These are phyloP conservation scores for Sinopyrophorus schimmeli DNA, from an alignment of 2,888 invertebrate genomes.

Conservation along the genomic window DNA sequence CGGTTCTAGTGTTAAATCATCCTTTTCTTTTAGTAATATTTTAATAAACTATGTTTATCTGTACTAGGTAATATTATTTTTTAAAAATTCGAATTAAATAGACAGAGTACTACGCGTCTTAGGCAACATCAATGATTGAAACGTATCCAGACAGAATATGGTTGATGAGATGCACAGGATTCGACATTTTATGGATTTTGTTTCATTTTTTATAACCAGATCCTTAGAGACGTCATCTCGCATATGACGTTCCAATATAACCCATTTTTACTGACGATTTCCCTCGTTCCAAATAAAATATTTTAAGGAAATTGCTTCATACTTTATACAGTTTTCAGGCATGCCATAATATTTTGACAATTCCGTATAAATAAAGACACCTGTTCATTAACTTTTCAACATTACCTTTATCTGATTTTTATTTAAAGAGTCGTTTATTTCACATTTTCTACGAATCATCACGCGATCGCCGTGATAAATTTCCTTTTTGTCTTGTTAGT, in stretches of 20 bases:
- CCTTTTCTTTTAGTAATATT: too few relatives aligned
- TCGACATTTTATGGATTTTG: conserved; percentile 50
- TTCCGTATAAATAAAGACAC: conserved; percentile 38
- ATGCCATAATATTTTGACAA: conserved; percentile 31
- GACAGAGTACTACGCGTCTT: too few relatives aligned
- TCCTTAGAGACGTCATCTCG: conserved; percentile 37
- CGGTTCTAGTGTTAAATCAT: too few relatives aligned
- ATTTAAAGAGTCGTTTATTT: too few relatives aligned
- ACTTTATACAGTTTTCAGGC: conserved; percentile 25
- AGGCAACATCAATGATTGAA: conserved; percentile 15
- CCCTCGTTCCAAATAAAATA: conserved; percentile 32
- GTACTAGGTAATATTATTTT: too few relatives aligned
- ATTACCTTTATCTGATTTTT: conserved; percentile 38
- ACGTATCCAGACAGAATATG: conserved; percentile 23
- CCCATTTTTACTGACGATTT: conserved; percentile 43
- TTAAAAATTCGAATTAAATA: too few relatives aligned
- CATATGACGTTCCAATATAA: conserved; percentile 38
- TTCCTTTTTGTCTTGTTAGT: too few relatives aligned
- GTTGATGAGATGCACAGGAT: conserved; percentile 52
- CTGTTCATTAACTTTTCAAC: conserved; percentile 40
- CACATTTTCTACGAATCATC: too few relatives aligned
- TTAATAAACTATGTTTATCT: too few relatives aligned
- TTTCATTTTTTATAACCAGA: conserved; percentile 47
- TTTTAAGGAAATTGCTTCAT: conserved; percentile 29
- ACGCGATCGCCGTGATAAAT: too few relatives aligned